phyloP scores from a whole-genome alignment of 2,797 vertebrate genomes.

The Pseudomugil tenellus region DNA sequence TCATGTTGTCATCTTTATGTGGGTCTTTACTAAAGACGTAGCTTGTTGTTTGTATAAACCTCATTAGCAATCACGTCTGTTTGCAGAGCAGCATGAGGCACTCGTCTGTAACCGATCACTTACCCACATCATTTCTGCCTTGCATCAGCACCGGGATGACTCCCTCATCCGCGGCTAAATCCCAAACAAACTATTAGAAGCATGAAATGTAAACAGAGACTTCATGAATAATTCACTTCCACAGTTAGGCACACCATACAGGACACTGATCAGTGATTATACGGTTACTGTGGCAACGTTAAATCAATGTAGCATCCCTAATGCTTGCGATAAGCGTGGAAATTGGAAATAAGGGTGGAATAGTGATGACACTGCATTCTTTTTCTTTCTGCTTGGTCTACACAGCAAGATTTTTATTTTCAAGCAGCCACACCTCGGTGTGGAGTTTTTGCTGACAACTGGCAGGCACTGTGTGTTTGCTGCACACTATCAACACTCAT shows the following conservation, averaged over 20 bases:
- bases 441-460: neutral
- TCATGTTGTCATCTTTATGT: constrained; percentile 25
- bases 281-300: constrained; percentile 23
- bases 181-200: constrained; percentile 16
- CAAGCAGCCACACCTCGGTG: neutral
- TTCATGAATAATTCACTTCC: constrained; percentile 43
- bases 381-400: neutral
- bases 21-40: constrained; percentile 18
- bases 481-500: no score
- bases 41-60: constrained; percentile 31
- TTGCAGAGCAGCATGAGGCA: constrained; percentile 13
- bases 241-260: neutral
- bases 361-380: neutral
- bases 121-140: neutral
- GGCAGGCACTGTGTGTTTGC: neutral
- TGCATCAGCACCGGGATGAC: constrained; percentile 31
- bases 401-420: neutral
- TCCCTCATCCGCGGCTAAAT: constrained; percentile 14
- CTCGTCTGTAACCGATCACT: constrained; percentile 19
- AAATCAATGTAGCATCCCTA: constrained; percentile 24
- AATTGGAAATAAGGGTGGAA: neutral
- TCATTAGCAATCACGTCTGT: constrained; percentile 46
- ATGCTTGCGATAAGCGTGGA: constrained; percentile 24
- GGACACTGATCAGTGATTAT: constrained; percentile 9
- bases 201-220: constrained; percentile 3